Conservation (phyloP, 1,140 invertebrate species). For the Lordiphosa mommai region DNA sequence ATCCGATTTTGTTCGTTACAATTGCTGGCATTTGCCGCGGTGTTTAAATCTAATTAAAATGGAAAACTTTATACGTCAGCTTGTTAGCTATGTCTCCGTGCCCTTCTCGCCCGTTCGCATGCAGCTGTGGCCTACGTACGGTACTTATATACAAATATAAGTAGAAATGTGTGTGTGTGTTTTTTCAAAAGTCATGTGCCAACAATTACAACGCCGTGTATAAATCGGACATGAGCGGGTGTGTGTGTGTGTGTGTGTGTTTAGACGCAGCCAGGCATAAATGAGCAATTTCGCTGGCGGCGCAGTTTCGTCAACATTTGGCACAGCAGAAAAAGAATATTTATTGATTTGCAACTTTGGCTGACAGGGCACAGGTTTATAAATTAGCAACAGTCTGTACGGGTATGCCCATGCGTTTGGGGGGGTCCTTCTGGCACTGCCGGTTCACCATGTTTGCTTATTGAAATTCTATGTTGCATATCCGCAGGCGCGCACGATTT, state of each 20-base stretch:
- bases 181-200: slow-evolving; percentile 53
- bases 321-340: slow-evolving; percentile 49
- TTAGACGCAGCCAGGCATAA: slow-evolving; percentile 70
- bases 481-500: slow-evolving; percentile 74
- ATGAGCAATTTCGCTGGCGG: slow-evolving; percentile 66
- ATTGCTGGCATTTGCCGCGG: slow-evolving; percentile 1
- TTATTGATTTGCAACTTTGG: slow-evolving; percentile 70
- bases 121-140: slow-evolving; percentile 1
- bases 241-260: slow-evolving; percentile 17
- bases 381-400: slow-evolving; percentile 63
- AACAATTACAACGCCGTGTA: slow-evolving; percentile 53
- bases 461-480: slow-evolving; percentile 75
- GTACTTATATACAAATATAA: slow-evolving; percentile 1
- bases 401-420: no score
- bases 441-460: slow-evolving; percentile 59
- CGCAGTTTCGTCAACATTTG: slow-evolving; percentile 71
- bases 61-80: slow-evolving; percentile 14
- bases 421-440: slow-evolving; percentile 1
- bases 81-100: neutral
- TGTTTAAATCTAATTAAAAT: slow-evolving; percentile 30
- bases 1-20: slow-evolving; percentile 5
- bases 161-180: slow-evolving; percentile 11
- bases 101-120: no score
- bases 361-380: slow-evolving; percentile 57
- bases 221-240: slow-evolving; percentile 26